Evolutionary conservation across 2,888 invertebrate genomes (phyloP), one percentile per base, ranked within the genome.

Genomic region (Maniola hyperantus): DNA sequence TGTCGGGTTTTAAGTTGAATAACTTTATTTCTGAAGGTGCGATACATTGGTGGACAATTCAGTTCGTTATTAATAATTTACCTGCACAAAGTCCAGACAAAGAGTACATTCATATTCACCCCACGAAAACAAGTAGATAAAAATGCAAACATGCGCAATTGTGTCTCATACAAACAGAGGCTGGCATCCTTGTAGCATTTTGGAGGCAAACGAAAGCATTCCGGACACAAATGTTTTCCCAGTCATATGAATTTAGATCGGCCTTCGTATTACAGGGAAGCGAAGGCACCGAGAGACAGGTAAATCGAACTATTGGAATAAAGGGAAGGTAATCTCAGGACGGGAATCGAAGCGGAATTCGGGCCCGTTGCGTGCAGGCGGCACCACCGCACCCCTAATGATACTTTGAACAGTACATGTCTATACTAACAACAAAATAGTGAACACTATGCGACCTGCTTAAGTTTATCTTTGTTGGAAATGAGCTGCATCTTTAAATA

Each of bases 131-230:
- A 89, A 89, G 85, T 86, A 87, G 83, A 89, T 90, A 90, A 89
- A 91, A 90, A 89, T 90, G 91, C 90, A 89, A 91, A 91, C 89
- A 89, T 79, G 83, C 81, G 83, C 89, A 89, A 90, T 91, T 89
- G 87, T 87, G 87, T 87, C 89, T 87, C 88, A 83, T 84, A 86
- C 87, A 87, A 86, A 87, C 82, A 75, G 79, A 81, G 80, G 81
- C 81, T 79, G 80, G 78, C 79, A 33, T 68, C 20, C 64, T 53
- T 67, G 70, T 67, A 71, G 77, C 76, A 72, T 79, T 80, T 79
- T 71, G 74, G 72, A 76, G 75, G 74, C 75, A 74, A 76, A 77
- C 76, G 78, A 82, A 83, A 82, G 83, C 81, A 83, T 88, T 87
- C 83, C 82, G 82, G 82, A 84, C 86, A 83, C 85, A 88, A 89